Conservation (phyloP, 2,797 vertebrate genomes). For the Sebastes alutus region DNA sequence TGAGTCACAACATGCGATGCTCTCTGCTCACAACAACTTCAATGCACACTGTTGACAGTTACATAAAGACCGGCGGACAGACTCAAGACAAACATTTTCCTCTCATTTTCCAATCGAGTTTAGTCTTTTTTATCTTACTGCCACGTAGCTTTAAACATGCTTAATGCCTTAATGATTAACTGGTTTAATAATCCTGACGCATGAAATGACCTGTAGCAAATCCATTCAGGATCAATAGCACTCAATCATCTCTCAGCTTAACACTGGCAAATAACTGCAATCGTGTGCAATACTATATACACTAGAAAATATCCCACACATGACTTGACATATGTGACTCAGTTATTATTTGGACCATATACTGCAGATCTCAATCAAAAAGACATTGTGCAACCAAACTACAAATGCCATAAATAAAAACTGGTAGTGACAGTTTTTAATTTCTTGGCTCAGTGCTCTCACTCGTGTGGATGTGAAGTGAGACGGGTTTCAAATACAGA, state of each 20-base stretch:
- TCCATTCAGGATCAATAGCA: background rate
- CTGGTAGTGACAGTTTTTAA: background rate
- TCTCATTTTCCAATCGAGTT: constrained; percentile 9
- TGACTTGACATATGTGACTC: background rate
- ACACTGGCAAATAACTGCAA: background rate
- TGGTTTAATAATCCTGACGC: background rate
- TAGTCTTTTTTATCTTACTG: background rate
- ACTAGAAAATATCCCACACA: background rate
- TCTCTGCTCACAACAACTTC: constrained; percentile 46
- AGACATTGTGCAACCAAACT: background rate
- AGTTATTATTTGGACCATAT: background rate
- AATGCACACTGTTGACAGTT: constrained; percentile 46
- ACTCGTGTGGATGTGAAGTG: constrained; percentile 12
- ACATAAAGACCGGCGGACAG: constrained; percentile 43
- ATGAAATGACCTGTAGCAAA: background rate
- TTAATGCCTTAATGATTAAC: background rate
- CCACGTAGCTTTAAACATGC: background rate
- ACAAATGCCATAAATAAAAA: background rate
- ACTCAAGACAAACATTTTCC: constrained; percentile 27
- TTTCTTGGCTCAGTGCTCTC: constrained; percentile 34
- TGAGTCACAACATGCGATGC: constrained; percentile 72
- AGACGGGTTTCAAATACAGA: constrained; percentile 8
- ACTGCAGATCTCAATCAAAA: background rate
- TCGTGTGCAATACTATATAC: background rate
- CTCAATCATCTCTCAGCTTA: background rate